These are phyloP conservation scores for Actenoides hombroni DNA, from an alignment of 2,113 vertebrate species.

Conservation along the genomic window DNA sequence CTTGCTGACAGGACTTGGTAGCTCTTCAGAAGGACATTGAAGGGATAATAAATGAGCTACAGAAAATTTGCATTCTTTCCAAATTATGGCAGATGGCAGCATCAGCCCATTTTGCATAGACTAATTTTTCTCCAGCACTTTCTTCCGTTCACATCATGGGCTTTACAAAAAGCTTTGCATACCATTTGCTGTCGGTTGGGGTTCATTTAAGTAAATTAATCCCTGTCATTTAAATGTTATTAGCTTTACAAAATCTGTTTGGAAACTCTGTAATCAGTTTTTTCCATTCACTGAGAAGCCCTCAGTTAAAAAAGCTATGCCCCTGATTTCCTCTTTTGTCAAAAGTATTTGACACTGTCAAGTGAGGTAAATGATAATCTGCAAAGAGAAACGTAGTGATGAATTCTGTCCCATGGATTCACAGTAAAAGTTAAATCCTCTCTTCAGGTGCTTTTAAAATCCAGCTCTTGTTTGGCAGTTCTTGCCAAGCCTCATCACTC, in stretches of 20 bases:
- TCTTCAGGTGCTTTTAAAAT: background rate
- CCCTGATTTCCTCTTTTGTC: background rate
- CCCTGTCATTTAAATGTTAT: background rate
- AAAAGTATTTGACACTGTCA: background rate
- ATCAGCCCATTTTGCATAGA: conserved; percentile 32
- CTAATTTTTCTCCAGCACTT: background rate
- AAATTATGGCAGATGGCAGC: conserved; percentile 32
- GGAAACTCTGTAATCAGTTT: background rate
- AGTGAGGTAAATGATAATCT: background rate
- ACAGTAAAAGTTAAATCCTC: background rate
- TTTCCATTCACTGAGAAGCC: background rate
- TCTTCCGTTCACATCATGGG: background rate
- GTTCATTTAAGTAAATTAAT: conserved; percentile 41
- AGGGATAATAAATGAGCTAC: background rate
- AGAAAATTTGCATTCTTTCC: conserved; percentile 44
- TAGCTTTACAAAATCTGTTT: background rate
- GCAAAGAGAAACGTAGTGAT: background rate
- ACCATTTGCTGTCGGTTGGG: background rate
- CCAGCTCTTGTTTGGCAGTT: background rate
- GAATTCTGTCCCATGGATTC: background rate
- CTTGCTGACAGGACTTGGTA: background rate
- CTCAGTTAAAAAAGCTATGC: background rate
- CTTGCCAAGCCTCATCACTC: background rate
- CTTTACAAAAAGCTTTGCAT: conserved; percentile 31
- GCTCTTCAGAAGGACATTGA: background rate